phyloP scores from a whole-genome alignment of 2,888 invertebrate genomes.

The Tyria jacobaeae region DNA sequence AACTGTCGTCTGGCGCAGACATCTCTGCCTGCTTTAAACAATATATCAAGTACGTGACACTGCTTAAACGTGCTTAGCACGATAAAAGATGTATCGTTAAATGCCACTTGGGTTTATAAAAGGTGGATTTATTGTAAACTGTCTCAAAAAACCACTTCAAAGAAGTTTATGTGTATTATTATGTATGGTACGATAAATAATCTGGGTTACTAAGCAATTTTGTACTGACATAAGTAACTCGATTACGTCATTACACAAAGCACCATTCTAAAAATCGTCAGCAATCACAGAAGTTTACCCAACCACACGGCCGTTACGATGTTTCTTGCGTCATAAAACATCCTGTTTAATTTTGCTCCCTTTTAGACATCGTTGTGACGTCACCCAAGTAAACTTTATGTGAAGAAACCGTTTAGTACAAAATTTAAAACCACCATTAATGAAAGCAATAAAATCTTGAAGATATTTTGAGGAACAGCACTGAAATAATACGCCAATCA shows the following conservation, averaged over 20 bases:
- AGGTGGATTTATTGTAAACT: no score
- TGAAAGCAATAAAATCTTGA: background rate
- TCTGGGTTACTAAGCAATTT: no score
- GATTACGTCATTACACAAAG: conserved; percentile 40
- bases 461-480: background rate
- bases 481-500: background rate
- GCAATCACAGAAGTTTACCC: conserved; percentile 38
- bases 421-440: conserved; percentile 6
- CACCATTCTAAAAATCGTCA: background rate
- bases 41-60: conserved; percentile 44
- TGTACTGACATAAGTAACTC: background rate
- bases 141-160: background rate
- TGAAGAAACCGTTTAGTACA: conserved; percentile 13
- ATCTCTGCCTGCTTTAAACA: conserved; percentile 42
- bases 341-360: conserved; percentile 31
- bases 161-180: background rate
- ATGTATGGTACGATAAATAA: background rate
- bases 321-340: conserved; percentile 46
- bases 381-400: conserved; percentile 39
- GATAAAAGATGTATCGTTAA: conserved; percentile 25
- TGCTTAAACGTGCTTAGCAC: conserved; percentile 49
- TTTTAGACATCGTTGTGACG: conserved; percentile 24
- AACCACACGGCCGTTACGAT: conserved; percentile 51
- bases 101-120: conserved; percentile 21
- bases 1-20: conserved; percentile 37